Conservation (phyloP, 2,797 vertebrate genomes). For the Smutsia temminckii region DNA sequence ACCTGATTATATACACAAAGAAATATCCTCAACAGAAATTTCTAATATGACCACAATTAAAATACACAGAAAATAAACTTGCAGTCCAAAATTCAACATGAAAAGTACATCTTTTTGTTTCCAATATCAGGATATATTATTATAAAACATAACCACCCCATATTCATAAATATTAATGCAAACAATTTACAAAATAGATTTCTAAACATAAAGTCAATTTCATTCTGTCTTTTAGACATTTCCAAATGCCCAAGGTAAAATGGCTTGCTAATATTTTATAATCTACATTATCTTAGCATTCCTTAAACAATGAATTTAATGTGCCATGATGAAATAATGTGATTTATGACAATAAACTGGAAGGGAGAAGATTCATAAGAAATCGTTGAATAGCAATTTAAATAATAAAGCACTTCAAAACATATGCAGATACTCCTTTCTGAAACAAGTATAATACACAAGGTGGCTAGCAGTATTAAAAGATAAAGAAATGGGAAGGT, state of each 20-base stretch:
- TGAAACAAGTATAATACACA: conserved; percentile 43
- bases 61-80: conserved; percentile 31
- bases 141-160: conserved; percentile 2
- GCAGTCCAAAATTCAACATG: neutral
- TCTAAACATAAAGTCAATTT: conserved; percentile 25
- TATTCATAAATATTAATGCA: conserved; percentile 40
- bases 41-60: neutral
- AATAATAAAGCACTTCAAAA: conserved; percentile 57
- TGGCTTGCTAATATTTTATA: conserved; percentile 51
- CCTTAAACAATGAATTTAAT: conserved; percentile 50
- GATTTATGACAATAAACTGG: conserved; percentile 33
- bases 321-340: conserved; percentile 29
- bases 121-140: neutral
- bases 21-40: conserved; percentile 30
- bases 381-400: conserved; percentile 12
- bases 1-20: neutral
- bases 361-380: neutral
- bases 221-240: neutral
- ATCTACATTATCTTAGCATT: conserved; percentile 32
- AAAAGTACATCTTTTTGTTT: conserved; percentile 49
- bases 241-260: conserved; percentile 33
- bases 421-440: neutral
- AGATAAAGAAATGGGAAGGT: conserved; percentile 52
- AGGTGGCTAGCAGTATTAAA: conserved; percentile 37
- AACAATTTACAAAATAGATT: conserved; percentile 40